Evolutionary conservation across 2,888 invertebrate genomes (phyloP), one percentile per base, ranked within the genome.

Genomic region (Melipona bicolor): DNA sequence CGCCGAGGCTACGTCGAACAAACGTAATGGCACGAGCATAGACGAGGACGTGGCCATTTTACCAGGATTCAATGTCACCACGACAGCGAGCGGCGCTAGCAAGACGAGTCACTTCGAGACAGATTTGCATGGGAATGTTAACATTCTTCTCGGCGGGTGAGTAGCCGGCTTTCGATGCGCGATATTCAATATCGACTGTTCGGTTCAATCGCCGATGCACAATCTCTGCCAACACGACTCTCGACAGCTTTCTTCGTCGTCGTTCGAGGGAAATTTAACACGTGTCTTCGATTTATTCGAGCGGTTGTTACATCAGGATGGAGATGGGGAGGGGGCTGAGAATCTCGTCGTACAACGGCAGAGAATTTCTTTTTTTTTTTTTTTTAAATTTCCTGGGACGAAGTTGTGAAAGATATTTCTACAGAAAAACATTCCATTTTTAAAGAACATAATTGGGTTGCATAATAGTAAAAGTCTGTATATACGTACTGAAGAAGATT

Each of bases 71-170:
- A 88, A 86, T 75, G 83, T 73, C 36, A 81, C 81, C 49, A 78
- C 81, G 52, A 79, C 87, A 17, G 70, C 81, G 5, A 77, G 78
- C 54, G 85, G 73, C 9, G 67, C 86, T 15, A 87, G 90, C 70
- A 89, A 87, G 62, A 86, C 76, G 70, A 92, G 93, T 81, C 89
- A 91, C 50, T 93, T 88, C 84, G 93, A 93, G 72, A 89, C 90
- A 52, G 95, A 95, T 90, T 94, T 96, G 85, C 95, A 96, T 92
- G 96, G 96, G 90, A 96, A 96, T 91, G 96, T 96, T 92, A 97
- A 97, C 95, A 95, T 97, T 89, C 96, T 97, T 90, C 96, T 97
- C 90, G 97, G 97, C 95, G 97, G 97, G 97, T 97, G 94, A 96
- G 97, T 88, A 80, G 6, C 72, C 27, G 24, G n/a, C 27, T 36